Base-by-base conservation (phyloP, 2,113 vertebrate genomes). In the Ptilonorhynchus violaceus region DNA sequence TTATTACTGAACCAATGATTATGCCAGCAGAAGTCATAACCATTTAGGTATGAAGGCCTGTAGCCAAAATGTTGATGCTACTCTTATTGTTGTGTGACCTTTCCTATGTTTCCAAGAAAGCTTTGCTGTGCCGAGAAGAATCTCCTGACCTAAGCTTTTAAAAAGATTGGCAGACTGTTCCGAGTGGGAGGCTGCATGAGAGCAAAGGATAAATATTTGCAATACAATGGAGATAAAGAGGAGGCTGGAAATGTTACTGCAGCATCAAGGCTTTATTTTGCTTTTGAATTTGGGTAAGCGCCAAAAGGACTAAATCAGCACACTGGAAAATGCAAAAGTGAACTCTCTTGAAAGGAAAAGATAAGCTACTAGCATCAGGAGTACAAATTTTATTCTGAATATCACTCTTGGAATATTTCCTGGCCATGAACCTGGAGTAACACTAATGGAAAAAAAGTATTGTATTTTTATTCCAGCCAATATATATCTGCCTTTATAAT, bases 161-260 rank as follows among this genome's bases (percentile, higher is more conserved):
- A 72, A 94, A 92, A 91, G 91, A 96, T 89, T 97, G 96, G 93
- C 96, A 97, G 93, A 76, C 77, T 82, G 49, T 82, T 87, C 80
- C 62, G 84, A 96, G 94, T 96, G 89, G 95, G 96, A 96, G 93
- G 94, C 76, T 96, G 84, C 89, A 82, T 94, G 95, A 96, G 80
- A 96, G 92, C 87, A 88, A 89, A 96, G 94, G 91, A 97, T 93
- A 96, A 97, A 97, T 97, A 97, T 96, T 96, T 96, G 95, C 94
- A 93, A 91, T 95, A 96, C 92, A 96, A 96, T 95, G 92, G 89
- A 95, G 91, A 96, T 95, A 85, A 88, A 96, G 91, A 93, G 84
- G 84, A 79, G 69, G 87, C 62, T 94, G 93, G 93, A 96, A 96
- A 95, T 78, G 77, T 96, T 96, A 87, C 80, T 85, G 76, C 94